phyloP scores from a whole-genome alignment of 2,888 invertebrate species.

The Saturnia japonica region DNA sequence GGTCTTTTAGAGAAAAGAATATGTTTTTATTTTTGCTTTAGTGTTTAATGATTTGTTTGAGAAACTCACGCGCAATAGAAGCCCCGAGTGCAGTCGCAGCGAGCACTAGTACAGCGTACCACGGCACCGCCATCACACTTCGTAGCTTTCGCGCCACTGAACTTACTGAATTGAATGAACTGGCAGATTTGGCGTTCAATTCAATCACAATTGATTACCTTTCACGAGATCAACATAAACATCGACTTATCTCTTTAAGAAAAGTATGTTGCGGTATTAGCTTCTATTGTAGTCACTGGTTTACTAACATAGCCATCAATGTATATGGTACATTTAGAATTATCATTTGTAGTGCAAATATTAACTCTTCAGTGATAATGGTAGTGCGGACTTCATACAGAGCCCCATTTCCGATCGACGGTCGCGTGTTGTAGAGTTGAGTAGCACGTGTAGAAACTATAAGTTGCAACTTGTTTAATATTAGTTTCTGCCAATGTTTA shows the following conservation, averaged over 20 bases:
- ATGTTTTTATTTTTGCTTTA: background rate
- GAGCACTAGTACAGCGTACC: constrained; percentile 63
- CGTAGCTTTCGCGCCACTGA: constrained; percentile 70
- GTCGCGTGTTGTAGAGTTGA: constrained; percentile 50
- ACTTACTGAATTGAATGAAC: constrained; percentile 25
- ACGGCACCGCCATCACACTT: constrained; percentile 68
- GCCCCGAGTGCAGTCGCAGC: constrained; percentile 71
- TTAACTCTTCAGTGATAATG: constrained; percentile 37
- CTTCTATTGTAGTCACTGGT: background rate
- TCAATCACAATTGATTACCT: constrained; percentile 61
- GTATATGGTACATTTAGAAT: constrained; percentile 30
- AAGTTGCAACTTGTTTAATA: background rate
- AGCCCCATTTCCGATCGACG: constrained; percentile 57
- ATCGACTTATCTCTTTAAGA: constrained; percentile 9
- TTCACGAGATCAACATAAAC: constrained; percentile 39
- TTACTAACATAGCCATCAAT: constrained; percentile 31
- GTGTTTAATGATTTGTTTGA: background rate
- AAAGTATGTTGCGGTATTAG: constrained; percentile 10
- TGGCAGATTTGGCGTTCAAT: constrained; percentile 63
- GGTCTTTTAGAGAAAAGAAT: background rate
- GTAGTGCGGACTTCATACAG: constrained; percentile 62
- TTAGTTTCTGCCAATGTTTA: background rate
- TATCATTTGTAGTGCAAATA: constrained; percentile 8
- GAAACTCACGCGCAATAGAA: constrained; percentile 70
- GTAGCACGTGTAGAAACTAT: background rate